Conservation (phyloP, 2,888 invertebrate species). For the Synergus umbraculus region DNA sequence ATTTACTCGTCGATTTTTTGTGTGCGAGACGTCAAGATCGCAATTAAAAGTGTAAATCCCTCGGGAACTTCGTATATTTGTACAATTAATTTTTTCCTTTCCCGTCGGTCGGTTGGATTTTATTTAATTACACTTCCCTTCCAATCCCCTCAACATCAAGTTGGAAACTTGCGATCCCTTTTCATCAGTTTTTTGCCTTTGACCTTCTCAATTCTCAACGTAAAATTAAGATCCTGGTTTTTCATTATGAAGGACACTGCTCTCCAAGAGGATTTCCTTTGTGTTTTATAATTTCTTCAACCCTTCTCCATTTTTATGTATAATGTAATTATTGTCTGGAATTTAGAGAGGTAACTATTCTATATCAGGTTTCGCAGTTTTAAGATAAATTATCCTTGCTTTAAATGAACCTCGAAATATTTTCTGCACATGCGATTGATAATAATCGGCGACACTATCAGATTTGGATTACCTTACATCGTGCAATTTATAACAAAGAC, state of each 20-base stretch:
- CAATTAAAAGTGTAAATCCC: constrained; percentile 32
- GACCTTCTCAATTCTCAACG: constrained; percentile 12
- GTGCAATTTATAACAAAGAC: constrained; percentile 26
- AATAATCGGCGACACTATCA: constrained; percentile 25
- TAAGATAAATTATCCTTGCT: neutral
- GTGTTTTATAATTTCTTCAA: neutral
- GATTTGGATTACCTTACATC: constrained; percentile 26
- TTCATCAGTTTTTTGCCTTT: neutral
- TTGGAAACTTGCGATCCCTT: constrained; percentile 29
- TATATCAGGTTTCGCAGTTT: neutral
- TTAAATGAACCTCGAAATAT: constrained; percentile 21
- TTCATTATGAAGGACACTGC: constrained; percentile 1
- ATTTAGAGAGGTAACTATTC: neutral
- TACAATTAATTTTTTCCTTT: constrained; percentile 23
- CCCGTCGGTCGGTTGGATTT: constrained; percentile 18
- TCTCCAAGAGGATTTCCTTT: neutral
- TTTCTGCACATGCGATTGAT: constrained; percentile 18
- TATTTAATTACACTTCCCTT: constrained; percentile 33
- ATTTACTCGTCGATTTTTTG: neutral
- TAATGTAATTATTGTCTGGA: neutral
- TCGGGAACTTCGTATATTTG: constrained; percentile 21
- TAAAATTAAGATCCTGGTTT: constrained; percentile 7
- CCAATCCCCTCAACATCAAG: constrained; percentile 10
- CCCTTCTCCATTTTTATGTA: neutral
- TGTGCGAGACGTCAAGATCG: neutral